Evolutionary conservation across 2,888 invertebrate species (phyloP).

Genomic region (Brenthis daphne): DNA sequence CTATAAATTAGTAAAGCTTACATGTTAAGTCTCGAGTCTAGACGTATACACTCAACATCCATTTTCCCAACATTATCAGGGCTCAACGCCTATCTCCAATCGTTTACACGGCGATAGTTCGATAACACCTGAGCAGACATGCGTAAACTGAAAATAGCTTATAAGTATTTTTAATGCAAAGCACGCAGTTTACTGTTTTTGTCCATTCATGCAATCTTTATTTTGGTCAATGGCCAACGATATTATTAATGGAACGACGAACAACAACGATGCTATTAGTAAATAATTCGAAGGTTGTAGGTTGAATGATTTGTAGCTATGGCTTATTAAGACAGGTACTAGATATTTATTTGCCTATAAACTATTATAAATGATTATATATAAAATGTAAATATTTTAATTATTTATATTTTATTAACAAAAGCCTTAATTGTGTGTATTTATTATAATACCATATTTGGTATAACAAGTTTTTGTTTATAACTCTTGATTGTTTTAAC

Average conservation of each 20-base stretch:
- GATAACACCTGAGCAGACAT: constrained; percentile 19
- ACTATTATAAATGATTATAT: too few species aligned
- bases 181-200: neutral
- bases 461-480: constrained; percentile 11
- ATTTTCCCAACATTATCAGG: constrained; percentile 29
- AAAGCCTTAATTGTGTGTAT: neutral
- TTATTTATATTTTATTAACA: too few species aligned
- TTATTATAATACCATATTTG: constrained; percentile 17
- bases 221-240: too few species aligned
- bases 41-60: constrained; percentile 26
- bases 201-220: too few species aligned
- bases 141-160: constrained; percentile 19
- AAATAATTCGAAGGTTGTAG: too few species aligned
- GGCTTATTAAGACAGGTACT: too few species aligned
- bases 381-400: too few species aligned
- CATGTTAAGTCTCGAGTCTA: constrained; percentile 24
- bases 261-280: too few species aligned
- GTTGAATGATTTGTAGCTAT: too few species aligned
- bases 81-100: constrained; percentile 37
- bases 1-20: constrained; percentile 10
- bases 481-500: constrained; percentile 12
- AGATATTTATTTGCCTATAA: too few species aligned
- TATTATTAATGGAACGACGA: too few species aligned
- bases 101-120: constrained; percentile 31
- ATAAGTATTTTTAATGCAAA: neutral